These are phyloP conservation scores for Mercenaria mercenaria DNA, from an alignment of 1,140 invertebrate genomes.

Conservation along the genomic window DNA sequence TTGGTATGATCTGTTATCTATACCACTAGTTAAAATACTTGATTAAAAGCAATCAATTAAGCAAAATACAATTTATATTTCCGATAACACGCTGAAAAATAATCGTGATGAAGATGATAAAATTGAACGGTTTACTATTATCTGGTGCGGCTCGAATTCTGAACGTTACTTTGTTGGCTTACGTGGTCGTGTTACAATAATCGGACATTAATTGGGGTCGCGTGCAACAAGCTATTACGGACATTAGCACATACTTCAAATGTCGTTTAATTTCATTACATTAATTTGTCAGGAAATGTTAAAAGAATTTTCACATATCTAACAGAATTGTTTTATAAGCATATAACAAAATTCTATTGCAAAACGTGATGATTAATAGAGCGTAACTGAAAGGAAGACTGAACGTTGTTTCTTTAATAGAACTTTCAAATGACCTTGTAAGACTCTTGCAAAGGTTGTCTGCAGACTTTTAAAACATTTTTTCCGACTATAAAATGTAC, in stretches of 20 bases:
- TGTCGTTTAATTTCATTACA: constrained; percentile 7
- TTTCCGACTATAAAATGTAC: no score
- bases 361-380: no score
- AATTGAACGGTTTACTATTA: background rate
- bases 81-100: constrained; percentile 43
- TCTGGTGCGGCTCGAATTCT: background rate
- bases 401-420: no score
- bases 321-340: background rate
- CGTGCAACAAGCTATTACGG: constrained; percentile 25
- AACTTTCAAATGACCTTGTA: no score
- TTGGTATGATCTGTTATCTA: constrained; percentile 22
- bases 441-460: no score
- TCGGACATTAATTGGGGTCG: constrained; percentile 41
- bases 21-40: constrained; percentile 35
- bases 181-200: constrained; percentile 23
- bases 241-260: constrained; percentile 15
- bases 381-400: no score
- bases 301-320: background rate
- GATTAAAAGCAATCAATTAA: constrained; percentile 59
- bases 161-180: constrained; percentile 26
- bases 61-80: constrained; percentile 60
- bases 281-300: constrained; percentile 15
- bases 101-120: constrained; percentile 40
- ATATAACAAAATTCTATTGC: no score
- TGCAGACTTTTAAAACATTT: no score